phyloP scores from a whole-genome alignment of 1,140 invertebrate genomes.

The Galleria mellonella region DNA sequence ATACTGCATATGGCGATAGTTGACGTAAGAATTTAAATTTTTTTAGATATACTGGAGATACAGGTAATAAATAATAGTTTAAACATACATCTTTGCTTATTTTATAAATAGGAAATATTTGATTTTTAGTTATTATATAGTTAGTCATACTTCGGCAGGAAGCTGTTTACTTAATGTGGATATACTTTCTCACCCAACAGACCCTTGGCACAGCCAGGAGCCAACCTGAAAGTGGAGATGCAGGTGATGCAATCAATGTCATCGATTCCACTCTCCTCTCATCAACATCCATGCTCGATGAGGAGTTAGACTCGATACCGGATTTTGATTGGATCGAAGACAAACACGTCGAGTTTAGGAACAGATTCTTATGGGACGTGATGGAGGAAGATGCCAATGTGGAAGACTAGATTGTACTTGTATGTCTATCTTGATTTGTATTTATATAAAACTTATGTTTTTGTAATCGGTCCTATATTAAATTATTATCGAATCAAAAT shows the following conservation, averaged over 20 bases:
- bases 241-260: slow-evolving; percentile 38
- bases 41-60: not conserved
- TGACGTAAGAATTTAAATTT: slow-evolving; percentile 34
- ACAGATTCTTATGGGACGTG: slow-evolving; percentile 38
- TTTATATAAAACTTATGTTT: not conserved
- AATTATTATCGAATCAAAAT: not conserved
- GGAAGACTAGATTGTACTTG: not conserved
- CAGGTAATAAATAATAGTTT: too few species aligned
- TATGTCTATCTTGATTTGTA: not conserved
- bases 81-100: too few species aligned
- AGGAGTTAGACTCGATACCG: slow-evolving; percentile 29
- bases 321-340: slow-evolving; percentile 18
- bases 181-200: too few species aligned
- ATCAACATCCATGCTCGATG: slow-evolving; percentile 43
- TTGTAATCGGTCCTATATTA: not conserved
- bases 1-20: slow-evolving; percentile 60
- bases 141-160: too few species aligned
- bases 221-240: slow-evolving; percentile 48
- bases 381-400: slow-evolving; percentile 36
- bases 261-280: slow-evolving; percentile 48
- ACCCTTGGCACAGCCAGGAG: slow-evolving; percentile 31
- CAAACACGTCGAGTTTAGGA: slow-evolving; percentile 16
- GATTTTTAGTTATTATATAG: too few species aligned
- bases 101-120: too few species aligned
- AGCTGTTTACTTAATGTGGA: too few species aligned